Base-by-base conservation (phyloP, 2,888 invertebrate species). In the Neoascia interrupta region DNA sequence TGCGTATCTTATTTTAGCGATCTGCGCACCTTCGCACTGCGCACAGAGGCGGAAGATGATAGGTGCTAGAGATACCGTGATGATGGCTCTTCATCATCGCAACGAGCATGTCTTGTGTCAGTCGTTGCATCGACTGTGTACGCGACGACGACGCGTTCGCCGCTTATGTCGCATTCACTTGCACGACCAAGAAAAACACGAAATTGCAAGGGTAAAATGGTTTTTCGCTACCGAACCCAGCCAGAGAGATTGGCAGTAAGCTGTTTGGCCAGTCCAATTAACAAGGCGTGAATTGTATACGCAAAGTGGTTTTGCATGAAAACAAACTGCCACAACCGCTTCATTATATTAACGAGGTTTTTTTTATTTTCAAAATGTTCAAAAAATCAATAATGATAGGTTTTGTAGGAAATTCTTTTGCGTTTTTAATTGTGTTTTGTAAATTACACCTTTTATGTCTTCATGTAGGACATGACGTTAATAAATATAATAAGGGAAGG, bases 181-280 rank as follows among this genome's bases (percentile, higher is more conserved):
- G 41, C 56, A 41, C 31, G 11, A 13, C 31, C 19, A 5, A 6
- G 1, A 15, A 2, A 26, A 26, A 26, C 5, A 26, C 8, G 8
- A 26, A 8, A 26, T 16, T 19, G 37, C 3, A 34, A 28, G 76
- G 64, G 76, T 64, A 66, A 72, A 76, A 76, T 72, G 34, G 64
- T 72, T 76, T 76, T 76, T 72, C 63, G 70, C 76, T 76, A 70
- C 76, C 28, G 64, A 51, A 64, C 60, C 21, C 61, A 43, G 61
- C 61, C 75, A 56, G 41, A 26, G n/a, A n/a, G n/a, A n/a, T n/a
- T n/a, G n/a, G 39, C 73, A 63, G 76, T 70, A 64, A 72, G 70
- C 60, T 76, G 76, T 74, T 68, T 61, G 64, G 45, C 72, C 58
- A 72, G 58, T 58, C 53, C 76, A 76, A 76, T 76, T 76, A 76